These are phyloP conservation scores for Meteorus sp. DNA, from an alignment of 1,140 invertebrate species.

Conservation along the genomic window DNA sequence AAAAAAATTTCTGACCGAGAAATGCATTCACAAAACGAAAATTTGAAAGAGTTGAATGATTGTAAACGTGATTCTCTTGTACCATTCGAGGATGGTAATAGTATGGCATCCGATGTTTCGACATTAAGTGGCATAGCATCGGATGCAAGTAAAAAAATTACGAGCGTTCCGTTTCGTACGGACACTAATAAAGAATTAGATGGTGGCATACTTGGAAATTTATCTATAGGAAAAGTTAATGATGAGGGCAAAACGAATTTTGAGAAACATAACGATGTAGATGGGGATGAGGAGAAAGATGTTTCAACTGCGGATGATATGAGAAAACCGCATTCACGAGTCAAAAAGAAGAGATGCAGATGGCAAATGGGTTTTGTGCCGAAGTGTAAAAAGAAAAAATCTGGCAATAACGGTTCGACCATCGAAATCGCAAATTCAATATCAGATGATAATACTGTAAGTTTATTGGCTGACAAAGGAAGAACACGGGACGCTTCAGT, in stretches of 20 bases:
- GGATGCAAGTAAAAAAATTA: slow-evolving; percentile 17
- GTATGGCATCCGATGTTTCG: slow-evolving; percentile 37
- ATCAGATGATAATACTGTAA: no score
- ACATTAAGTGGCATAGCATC: slow-evolving; percentile 29
- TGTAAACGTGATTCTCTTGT: slow-evolving; percentile 24
- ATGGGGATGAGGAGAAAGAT: slow-evolving; percentile 22
- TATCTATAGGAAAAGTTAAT: no score
- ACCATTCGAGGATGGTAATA: slow-evolving; percentile 34
- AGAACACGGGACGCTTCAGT: no score
- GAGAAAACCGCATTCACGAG: slow-evolving; percentile 4
- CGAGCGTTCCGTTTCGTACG: background rate
- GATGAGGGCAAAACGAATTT: slow-evolving; percentile 22
- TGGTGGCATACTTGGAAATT: slow-evolving; percentile 35
- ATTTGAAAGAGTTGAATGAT: slow-evolving; percentile 3
- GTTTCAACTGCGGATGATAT: slow-evolving; percentile 10
- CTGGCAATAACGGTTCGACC: slow-evolving; percentile 9
- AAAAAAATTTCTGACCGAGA: background rate
- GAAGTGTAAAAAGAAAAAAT: slow-evolving; percentile 5
- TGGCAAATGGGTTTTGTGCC: slow-evolving; percentile 16
- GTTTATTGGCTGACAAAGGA: background rate
- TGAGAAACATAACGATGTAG: slow-evolving; percentile 25
- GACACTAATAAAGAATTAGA: slow-evolving; percentile 39
- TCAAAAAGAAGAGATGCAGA: slow-evolving; percentile 12
- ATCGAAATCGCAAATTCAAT: background rate
- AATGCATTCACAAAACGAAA: slow-evolving; percentile 17